Evolutionary conservation across 2,888 invertebrate species (phyloP).

Genomic region (Tridacna gigas): DNA sequence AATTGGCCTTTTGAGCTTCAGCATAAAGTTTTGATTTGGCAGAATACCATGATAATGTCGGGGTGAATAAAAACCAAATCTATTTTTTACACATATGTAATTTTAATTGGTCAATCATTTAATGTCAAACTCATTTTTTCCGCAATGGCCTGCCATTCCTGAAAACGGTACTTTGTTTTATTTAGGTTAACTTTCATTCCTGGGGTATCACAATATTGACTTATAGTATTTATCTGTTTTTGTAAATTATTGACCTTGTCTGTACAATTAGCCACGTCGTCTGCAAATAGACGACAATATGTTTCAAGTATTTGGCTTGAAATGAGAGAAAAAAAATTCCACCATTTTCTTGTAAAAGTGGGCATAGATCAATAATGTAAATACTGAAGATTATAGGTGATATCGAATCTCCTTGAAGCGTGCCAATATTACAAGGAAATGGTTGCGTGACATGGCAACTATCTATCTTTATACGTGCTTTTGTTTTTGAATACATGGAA

Average conservation of each 20-base stretch:
- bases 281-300: neutral
- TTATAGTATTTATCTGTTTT: conserved; percentile 10
- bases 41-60: neutral
- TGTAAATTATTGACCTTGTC: conserved; percentile 9
- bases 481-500: neutral
- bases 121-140: neutral
- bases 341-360: neutral
- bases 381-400: conserved; percentile 16
- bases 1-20: neutral
- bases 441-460: neutral
- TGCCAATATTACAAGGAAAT: conserved; percentile 23
- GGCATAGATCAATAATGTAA: conserved; percentile 16
- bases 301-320: neutral
- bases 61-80: neutral
- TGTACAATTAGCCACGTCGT: neutral
- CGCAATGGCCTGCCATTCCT: conserved; percentile 16
- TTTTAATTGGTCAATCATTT: neutral
- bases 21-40: neutral
- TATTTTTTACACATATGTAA: conserved; percentile 10
- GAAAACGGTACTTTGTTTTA: conserved; percentile 1
- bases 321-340: neutral
- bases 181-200: conserved; percentile 20
- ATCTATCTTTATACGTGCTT: neutral
- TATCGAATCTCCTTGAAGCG: neutral
- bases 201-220: neutral